These are phyloP conservation scores for Clarias fuscus DNA, from an alignment of 2,797 vertebrate species.

Conservation along the genomic window DNA sequence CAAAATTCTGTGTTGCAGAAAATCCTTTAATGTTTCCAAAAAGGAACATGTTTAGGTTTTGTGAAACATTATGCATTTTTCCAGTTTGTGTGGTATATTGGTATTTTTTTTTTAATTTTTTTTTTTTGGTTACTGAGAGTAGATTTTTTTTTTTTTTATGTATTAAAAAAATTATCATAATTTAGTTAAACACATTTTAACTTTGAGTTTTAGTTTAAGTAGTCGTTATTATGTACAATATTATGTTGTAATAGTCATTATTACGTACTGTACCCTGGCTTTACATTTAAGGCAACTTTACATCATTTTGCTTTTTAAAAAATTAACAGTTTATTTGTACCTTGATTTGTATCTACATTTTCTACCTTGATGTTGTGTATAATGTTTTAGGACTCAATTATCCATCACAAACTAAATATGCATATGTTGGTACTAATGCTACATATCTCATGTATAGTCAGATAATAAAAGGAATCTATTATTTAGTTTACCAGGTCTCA, in stretches of 20 bases:
- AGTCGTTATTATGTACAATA: too few species aligned
- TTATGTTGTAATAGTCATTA: too few species aligned
- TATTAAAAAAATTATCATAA: too few species aligned
- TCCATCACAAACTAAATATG: not conserved
- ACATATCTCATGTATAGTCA: not conserved
- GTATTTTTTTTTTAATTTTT: too few species aligned
- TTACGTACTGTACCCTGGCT: too few species aligned
- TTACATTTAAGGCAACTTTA: too few species aligned
- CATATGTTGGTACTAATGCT: not conserved
- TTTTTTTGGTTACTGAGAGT: too few species aligned
- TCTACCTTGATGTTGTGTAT: not conserved
- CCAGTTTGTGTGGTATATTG: too few species aligned
- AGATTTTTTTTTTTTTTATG: too few species aligned
- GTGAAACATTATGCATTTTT: not conserved
- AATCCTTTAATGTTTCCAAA: not conserved
- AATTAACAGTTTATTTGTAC: not conserved
- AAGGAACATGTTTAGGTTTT: not conserved
- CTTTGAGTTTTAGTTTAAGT: too few species aligned
- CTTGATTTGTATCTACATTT: not conserved
- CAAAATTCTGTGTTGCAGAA: slow-evolving; percentile 12
- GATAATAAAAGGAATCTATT: not conserved
- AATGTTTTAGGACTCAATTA: not conserved
- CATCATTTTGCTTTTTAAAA: too few species aligned
- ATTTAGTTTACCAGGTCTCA: not conserved
- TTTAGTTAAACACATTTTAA: too few species aligned